Evolutionary conservation across 92 coral and sea anemone species (phyloP), one percentile per base, ranked within the genome.

Genomic region (Heliopora coerulea): DNA sequence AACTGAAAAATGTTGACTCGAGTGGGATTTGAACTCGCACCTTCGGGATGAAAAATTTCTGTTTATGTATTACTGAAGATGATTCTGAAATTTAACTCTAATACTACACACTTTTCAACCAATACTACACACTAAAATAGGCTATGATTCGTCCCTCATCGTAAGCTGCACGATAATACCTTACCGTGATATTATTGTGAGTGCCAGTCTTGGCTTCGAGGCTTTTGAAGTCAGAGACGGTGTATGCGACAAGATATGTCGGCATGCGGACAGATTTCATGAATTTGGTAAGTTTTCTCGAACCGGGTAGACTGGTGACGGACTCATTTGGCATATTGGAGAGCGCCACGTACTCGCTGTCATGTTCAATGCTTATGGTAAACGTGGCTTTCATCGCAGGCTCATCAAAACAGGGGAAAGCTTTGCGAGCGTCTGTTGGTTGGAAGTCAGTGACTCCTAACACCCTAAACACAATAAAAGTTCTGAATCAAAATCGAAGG

Each of bases 391-490:
- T 91, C 80, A 89, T 75, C 14, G 91, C 96, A n/a, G 97, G 97
- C 56, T 91, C 97, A 54, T 91, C 97, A 72, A 91, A 91, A 59
- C 97, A 91, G 11, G 97, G 97, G 60, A 91, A 79, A 0, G 97
- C 96, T 46, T 69, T 83, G 25, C 97, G 91, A 28, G 97, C 97
- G 9, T 81, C 74, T 1, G 81, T 74, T 9, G 96, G 86, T 42
- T 91, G 88, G 54, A 91, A 91, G 78, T 91, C 96, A 20, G 97
- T 91, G 10, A 91, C 96, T 48, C 87, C 96, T 29, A 80, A 83
- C 32, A 70, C 77, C 32, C 77, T 70, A 50, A 3, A 56, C n/a
- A 23, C n/a, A n/a, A n/a, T n/a, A n/a, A n/a, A n/a, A n/a, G n/a
- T n/a, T n/a, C n/a, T n/a, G n/a, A n/a, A n/a, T n/a, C n/a, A n/a